These are phyloP conservation scores for Cossypha niveicapilla DNA, from an alignment of 2,797 vertebrate genomes.

Conservation along the genomic window DNA sequence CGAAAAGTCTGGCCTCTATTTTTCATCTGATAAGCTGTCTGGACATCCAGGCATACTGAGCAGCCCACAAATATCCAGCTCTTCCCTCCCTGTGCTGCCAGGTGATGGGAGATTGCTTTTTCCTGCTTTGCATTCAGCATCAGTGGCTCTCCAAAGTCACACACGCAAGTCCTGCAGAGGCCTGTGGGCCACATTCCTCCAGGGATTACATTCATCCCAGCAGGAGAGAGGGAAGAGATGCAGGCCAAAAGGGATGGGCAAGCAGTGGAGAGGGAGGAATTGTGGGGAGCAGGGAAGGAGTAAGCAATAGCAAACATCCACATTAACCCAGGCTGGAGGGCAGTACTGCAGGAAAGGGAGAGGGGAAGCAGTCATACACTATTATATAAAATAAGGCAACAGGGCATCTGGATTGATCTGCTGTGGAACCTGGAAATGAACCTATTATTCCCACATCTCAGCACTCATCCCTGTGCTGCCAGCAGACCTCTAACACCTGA, in stretches of 20 bases:
- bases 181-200: conserved; percentile 8
- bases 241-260: background rate
- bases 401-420: background rate
- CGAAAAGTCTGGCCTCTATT: background rate
- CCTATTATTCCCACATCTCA: background rate
- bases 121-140: background rate
- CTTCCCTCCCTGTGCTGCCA: background rate
- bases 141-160: background rate
- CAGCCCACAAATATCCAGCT: background rate
- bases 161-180: background rate
- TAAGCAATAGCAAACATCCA: background rate
- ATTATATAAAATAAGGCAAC: background rate
- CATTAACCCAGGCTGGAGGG: background rate
- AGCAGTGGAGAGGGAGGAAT: background rate
- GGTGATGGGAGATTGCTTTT: background rate
- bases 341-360: background rate
- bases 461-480: background rate
- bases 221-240: background rate
- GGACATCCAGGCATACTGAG: background rate
- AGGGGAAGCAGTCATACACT: background rate
- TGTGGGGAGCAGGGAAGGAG: background rate
- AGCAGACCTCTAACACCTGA: conserved; percentile 18
- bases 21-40: background rate
- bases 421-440: background rate
- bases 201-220: background rate